Conservation (phyloP, 2,797 vertebrate genomes). For the Sebastes glaucus region DNA sequence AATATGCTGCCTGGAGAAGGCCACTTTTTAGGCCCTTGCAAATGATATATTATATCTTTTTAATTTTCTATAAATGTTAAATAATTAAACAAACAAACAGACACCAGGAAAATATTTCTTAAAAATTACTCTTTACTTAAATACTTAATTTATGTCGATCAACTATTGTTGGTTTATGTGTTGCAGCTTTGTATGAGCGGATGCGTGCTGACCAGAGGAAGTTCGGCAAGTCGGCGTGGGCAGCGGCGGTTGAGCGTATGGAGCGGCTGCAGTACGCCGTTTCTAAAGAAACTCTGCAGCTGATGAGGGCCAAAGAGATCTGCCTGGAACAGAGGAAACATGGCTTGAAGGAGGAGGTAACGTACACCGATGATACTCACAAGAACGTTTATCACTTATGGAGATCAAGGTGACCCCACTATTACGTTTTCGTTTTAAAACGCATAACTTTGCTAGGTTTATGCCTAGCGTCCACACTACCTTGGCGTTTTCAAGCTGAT, state of each 20-base stretch:
- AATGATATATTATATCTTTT: no score
- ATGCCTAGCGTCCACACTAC: no score
- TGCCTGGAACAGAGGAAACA: constrained; percentile 97
- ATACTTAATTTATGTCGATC: no score
- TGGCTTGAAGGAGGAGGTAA: constrained; percentile 92
- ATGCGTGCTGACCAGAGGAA: constrained; percentile 96
- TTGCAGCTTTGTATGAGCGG: constrained; percentile 90
- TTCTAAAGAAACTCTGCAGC: constrained; percentile 96
- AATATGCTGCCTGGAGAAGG: no score
- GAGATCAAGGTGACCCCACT: neutral
- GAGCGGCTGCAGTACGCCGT: constrained; percentile 93
- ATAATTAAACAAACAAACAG: no score
- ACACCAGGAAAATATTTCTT: no score
- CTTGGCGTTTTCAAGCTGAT: neutral
- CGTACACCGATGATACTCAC: neutral
- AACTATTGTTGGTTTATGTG: neutral
- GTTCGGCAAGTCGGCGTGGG: constrained; percentile 95
- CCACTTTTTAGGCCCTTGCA: no score
- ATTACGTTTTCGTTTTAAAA: no score
- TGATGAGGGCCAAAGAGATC: constrained; percentile 98
- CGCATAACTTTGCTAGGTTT: no score
- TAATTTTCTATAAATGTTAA: no score
- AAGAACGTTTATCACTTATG: neutral
- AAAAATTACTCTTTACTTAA: no score
- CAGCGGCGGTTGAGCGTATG: constrained; percentile 93